Percentiles rank a stretch among this genome's conserved stretches.
These are phyloP conservation scores for Drosophila falleni DNA, from an alignment of 2,888 invertebrate genomes.

Conservation along the genomic window DNA sequence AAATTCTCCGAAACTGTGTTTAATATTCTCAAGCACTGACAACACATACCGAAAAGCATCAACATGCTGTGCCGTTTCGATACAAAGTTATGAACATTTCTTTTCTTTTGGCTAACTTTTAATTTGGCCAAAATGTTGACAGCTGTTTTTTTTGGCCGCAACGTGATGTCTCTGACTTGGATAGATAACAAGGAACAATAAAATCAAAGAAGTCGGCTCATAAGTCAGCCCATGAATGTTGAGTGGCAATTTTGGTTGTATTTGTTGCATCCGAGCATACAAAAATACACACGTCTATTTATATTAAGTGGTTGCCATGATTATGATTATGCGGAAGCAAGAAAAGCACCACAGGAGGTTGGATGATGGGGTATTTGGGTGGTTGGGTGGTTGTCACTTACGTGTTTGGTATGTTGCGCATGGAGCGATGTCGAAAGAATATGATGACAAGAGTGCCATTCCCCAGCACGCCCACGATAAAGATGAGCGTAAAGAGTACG, in stretches of 20 bases:
- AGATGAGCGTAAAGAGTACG: constrained; percentile 93
- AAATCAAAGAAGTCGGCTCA: constrained; percentile 61
- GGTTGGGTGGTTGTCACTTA: constrained; percentile 86
- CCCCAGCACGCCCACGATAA: constrained; percentile 94
- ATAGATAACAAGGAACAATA: constrained; percentile 41
- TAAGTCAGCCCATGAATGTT: constrained; percentile 67
- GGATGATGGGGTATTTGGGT: no score
- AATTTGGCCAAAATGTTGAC: constrained; percentile 45
- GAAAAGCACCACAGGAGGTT: constrained; percentile 6
- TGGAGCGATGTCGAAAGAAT: constrained; percentile 92
- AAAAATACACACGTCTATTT: constrained; percentile 28
- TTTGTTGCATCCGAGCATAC: constrained; percentile 1
- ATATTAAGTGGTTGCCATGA: constrained; percentile 42
- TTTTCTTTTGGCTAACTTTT: constrained; percentile 37
- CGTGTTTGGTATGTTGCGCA: constrained; percentile 97
- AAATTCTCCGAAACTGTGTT: constrained; percentile 20
- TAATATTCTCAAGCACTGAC: constrained; percentile 21
- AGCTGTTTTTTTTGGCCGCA: constrained; percentile 27
- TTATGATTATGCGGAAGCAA: constrained; percentile 31
- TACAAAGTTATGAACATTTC: constrained; percentile 36
- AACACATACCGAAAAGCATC: neutral
- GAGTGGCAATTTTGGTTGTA: constrained; percentile 55
- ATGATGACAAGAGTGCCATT: constrained; percentile 95
- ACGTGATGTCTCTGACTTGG: constrained; percentile 11
- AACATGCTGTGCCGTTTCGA: no score